Evolutionary conservation across 2,113 vertebrate species (phyloP).

Genomic region (Paralichthys olivaceus): DNA sequence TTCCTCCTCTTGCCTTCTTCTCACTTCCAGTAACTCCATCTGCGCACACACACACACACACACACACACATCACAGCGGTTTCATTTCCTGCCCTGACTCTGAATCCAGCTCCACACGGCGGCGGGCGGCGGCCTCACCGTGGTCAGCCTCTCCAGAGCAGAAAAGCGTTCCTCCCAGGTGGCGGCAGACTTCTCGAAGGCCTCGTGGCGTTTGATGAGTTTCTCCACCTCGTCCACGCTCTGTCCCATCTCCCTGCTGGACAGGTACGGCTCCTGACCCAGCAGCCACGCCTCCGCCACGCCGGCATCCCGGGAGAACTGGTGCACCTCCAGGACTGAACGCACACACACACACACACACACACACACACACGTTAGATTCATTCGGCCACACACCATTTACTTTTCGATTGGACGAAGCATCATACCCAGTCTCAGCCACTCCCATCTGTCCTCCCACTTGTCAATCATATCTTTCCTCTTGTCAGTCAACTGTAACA

Average conservation of each 20-base stretch:
- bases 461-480: conserved; percentile 99
- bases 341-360: conserved; percentile 2
- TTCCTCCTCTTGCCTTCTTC: conserved; percentile 96
- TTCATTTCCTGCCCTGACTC: too few species aligned
- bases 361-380: neutral
- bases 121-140: conserved; percentile 76
- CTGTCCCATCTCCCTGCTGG: conserved; percentile 93
- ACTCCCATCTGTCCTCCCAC: conserved; percentile 96
- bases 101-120: rapidly evolving
- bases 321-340: conserved; percentile 79
- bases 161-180: conserved; percentile 98
- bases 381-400: too few species aligned
- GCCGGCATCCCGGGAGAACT: conserved; percentile 91
- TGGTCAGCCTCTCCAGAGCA: conserved; percentile 95
- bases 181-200: conserved; percentile 97
- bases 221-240: conserved; percentile 98
- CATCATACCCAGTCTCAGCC: conserved; percentile 93
- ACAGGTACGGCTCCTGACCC: conserved; percentile 96
- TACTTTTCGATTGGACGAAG: neutral
- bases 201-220: conserved; percentile 97
- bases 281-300: conserved; percentile 98
- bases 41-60: conserved; percentile 20
- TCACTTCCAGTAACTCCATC: conserved; percentile 97
- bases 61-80: neutral
- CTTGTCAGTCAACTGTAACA: conserved; percentile 93